Evolutionary conservation across 2,113 vertebrate species (phyloP), one percentile per base, ranked within the genome.

Genomic region (Aspidoscelis tigris): DNA sequence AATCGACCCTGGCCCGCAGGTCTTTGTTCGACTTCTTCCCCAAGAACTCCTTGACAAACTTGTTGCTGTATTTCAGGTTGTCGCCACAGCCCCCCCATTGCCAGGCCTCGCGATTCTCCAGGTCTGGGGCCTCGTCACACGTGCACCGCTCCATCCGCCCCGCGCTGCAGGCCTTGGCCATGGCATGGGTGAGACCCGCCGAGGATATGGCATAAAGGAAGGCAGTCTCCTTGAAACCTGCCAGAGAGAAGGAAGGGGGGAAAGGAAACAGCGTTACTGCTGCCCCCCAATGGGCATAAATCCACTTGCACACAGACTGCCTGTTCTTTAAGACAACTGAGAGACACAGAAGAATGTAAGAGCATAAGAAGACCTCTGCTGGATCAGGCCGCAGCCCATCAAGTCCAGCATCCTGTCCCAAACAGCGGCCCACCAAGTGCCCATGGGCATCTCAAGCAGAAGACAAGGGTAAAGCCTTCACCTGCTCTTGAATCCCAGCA

Each of bases 1-100:
- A 98, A 92, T 99, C 98, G 91, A 99, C 97, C 0, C 97, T 96
- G 70, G 98, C 99, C 0, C 99, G 96, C 74, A 99, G 95, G 86
- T 99, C 99, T 90, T 99, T 98, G 96, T 98, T 98, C 18, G 98
- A 97, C 88, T 98, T 97, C 95, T 98, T 97, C 87, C 98, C 98
- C 89, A 99, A 94, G 96, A 99, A 99, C 93, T 99, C 98, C 93
- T 99, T 99, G 90, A 99, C 98, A 12, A 99, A 99, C 92, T 99
- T 99, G 96, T 99, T 98, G 95, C 98, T 99, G 90, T 99, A 99
- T 85, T 99, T 99, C 77, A 99, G 97, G 94, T 99, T 99, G 96
- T 99, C 99, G 0, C 98, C 99, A 0, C 99, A 99, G 93, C 99
- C 99, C 0, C 99, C 99, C 99, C 99, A 99, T 94, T 99, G 99